phyloP scores from a whole-genome alignment of 2,888 invertebrate species.

The Drosophila niveifrons region DNA sequence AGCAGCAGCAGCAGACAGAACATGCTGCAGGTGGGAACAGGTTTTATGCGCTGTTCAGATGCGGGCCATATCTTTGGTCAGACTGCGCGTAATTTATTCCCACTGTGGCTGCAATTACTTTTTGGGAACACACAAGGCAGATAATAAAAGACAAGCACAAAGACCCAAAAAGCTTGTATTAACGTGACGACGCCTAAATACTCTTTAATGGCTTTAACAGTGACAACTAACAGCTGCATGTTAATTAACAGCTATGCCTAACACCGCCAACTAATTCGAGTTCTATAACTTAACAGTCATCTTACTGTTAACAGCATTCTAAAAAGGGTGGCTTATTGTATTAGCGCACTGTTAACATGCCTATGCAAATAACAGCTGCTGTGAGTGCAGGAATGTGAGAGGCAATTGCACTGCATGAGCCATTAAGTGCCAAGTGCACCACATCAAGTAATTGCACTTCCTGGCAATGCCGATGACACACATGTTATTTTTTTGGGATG shows the following conservation, averaged over 20 bases:
- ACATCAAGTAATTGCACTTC: slow-evolving; percentile 18
- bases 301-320: background rate
- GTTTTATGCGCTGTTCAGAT: slow-evolving; percentile 67
- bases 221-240: background rate
- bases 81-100: slow-evolving; percentile 74
- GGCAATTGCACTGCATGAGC: slow-evolving; percentile 26
- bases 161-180: slow-evolving; percentile 20
- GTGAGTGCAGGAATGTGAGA: slow-evolving; percentile 2
- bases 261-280: background rate
- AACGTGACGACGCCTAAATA: slow-evolving; percentile 28
- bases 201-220: slow-evolving; percentile 9
- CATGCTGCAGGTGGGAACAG: slow-evolving; percentile 80
- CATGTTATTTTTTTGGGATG: slow-evolving; percentile 37
- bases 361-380: background rate
- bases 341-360: too few species aligned
- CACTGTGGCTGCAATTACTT: slow-evolving; percentile 77
- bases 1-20: slow-evolving; percentile 34
- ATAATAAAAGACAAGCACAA: slow-evolving; percentile 14
- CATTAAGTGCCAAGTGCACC: slow-evolving; percentile 39
- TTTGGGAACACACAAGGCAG: slow-evolving; percentile 57
- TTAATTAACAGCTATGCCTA: background rate
- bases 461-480: slow-evolving; percentile 22
- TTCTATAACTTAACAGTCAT: background rate
- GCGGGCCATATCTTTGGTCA: slow-evolving; percentile 78
- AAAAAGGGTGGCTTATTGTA: background rate